phyloP scores from a whole-genome alignment of 2,888 invertebrate species.

The Steromphala cineraria region DNA sequence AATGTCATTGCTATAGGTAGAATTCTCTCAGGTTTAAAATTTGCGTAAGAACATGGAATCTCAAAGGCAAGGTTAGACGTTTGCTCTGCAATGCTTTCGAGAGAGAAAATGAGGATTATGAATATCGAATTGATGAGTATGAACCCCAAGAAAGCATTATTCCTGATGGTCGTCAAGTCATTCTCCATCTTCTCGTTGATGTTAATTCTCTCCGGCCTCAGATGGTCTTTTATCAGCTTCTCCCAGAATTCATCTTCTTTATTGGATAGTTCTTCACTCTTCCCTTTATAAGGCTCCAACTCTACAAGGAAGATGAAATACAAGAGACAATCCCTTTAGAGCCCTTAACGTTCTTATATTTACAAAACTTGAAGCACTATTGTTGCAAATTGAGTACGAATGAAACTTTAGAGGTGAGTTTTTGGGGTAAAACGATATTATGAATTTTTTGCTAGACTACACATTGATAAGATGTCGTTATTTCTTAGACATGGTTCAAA shows the following conservation, averaged over 20 bases:
- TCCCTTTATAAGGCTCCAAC: constrained; percentile 36
- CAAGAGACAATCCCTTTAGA: too few relatives aligned
- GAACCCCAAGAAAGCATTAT: constrained; percentile 84
- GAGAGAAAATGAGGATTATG: constrained; percentile 97
- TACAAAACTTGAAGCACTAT: too few relatives aligned
- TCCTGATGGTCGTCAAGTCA: constrained; percentile 80
- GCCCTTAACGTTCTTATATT: too few relatives aligned
- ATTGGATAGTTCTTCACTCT: neutral
- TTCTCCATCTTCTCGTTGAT: constrained; percentile 73
- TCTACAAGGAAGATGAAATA: constrained; percentile 34
- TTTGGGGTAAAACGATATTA: too few relatives aligned
- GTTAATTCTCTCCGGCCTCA: constrained; percentile 83
- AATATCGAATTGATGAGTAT: constrained; percentile 98
- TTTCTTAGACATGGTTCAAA: too few relatives aligned
- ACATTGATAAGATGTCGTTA: too few relatives aligned
- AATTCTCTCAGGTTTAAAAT: constrained; percentile 40
- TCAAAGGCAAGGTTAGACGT: constrained; percentile 59
- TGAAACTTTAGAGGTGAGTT: too few relatives aligned
- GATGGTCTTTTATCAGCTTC: constrained; percentile 93
- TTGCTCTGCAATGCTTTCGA: constrained; percentile 88
- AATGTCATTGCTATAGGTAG: constrained; percentile 87
- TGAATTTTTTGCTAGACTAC: too few relatives aligned
- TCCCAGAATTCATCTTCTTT: constrained; percentile 93
- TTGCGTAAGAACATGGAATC: constrained; percentile 50
- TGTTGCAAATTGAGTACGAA: too few relatives aligned